A percentile compares a stretch with the other conserved stretches of the same genome.
phyloP scores from a whole-genome alignment of 2,113 vertebrate species.

The Acanthochromis polyacanthus region DNA sequence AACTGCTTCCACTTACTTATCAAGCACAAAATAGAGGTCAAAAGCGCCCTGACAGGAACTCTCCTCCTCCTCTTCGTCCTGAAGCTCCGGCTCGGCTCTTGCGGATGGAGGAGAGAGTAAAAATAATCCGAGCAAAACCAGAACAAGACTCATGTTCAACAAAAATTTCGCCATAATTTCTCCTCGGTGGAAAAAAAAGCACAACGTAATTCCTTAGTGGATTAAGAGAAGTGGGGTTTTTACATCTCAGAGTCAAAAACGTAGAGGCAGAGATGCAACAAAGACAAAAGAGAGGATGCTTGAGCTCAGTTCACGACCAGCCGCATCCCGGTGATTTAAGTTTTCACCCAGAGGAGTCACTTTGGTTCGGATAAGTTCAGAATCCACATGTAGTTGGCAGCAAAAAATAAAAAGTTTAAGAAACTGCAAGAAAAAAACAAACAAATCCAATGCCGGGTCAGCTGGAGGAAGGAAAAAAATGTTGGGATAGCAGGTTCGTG shows the following conservation, averaged over 20 bases:
- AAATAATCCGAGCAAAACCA: conserved; percentile 80
- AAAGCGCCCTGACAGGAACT: conserved; percentile 91
- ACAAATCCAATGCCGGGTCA: conserved; percentile 8
- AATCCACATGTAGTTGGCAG: conserved; percentile 27
- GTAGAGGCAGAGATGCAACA: conserved; percentile 36
- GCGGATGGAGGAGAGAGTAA: conserved; percentile 62
- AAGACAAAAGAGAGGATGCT: conserved; percentile 52
- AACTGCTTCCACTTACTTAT: conserved; percentile 88
- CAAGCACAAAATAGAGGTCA: conserved; percentile 94
- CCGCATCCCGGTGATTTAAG: conserved; percentile 20
- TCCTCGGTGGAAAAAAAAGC: background rate
- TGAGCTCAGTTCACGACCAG: conserved; percentile 43
- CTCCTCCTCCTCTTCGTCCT: conserved; percentile 81
- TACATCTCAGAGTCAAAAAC: conserved; percentile 60
- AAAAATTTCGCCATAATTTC: conserved; percentile 78
- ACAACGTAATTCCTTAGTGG: conserved; percentile 45
- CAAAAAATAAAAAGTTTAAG: background rate
- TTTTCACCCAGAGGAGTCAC: background rate
- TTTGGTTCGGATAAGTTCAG: background rate
- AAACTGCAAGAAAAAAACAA: background rate
- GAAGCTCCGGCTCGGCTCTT: conserved; percentile 71
- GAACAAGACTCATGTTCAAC: conserved; percentile 56
- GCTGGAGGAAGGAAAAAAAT: background rate
- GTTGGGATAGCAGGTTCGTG: background rate
- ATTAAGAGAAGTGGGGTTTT: conserved; percentile 20